phyloP scores from a whole-genome alignment of 2,888 invertebrate genomes.

The Dorcus hopei region DNA sequence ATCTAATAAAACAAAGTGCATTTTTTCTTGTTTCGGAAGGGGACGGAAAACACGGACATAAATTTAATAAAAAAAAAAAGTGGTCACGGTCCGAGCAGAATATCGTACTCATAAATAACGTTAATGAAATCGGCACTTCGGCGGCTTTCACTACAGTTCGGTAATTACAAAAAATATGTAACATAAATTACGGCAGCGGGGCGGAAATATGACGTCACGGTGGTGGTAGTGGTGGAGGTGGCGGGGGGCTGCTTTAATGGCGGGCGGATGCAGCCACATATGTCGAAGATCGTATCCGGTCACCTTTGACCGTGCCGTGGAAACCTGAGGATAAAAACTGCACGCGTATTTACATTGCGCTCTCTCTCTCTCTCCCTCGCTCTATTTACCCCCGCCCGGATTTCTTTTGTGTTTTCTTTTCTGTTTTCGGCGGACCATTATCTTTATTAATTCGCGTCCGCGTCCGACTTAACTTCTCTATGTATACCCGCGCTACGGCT shows the following conservation, averaged over 20 bases:
- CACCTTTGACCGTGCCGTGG: slow-evolving; percentile 42
- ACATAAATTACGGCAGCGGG: slow-evolving; percentile 35
- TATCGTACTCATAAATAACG: slow-evolving; percentile 26
- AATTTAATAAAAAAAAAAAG: slow-evolving; percentile 24
- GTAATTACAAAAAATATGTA: slow-evolving; percentile 36
- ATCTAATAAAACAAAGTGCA: slow-evolving; percentile 12
- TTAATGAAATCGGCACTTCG: slow-evolving; percentile 28
- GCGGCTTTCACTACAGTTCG: slow-evolving; percentile 6
- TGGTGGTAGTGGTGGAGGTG: slow-evolving; percentile 12
- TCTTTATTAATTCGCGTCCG: too few species aligned
- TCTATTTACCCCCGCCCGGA: not conserved
- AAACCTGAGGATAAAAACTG: slow-evolving; percentile 14
- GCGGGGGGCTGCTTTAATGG: slow-evolving; percentile 29
- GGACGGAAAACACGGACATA: slow-evolving; percentile 14
- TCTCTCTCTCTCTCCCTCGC: not conserved
- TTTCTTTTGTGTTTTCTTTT: too few species aligned
- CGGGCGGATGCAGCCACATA: slow-evolving; percentile 46
- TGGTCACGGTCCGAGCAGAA: slow-evolving; percentile 22
- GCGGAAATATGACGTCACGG: slow-evolving; percentile 31
- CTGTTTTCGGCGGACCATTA: too few species aligned
- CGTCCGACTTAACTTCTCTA: too few species aligned
- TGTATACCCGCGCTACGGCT: too few species aligned
- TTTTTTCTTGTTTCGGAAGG: not conserved
- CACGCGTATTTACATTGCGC: not conserved
- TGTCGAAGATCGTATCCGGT: slow-evolving; percentile 46